Conservation (phyloP, 2,888 invertebrate species). For the Heteropelma amictum region DNA sequence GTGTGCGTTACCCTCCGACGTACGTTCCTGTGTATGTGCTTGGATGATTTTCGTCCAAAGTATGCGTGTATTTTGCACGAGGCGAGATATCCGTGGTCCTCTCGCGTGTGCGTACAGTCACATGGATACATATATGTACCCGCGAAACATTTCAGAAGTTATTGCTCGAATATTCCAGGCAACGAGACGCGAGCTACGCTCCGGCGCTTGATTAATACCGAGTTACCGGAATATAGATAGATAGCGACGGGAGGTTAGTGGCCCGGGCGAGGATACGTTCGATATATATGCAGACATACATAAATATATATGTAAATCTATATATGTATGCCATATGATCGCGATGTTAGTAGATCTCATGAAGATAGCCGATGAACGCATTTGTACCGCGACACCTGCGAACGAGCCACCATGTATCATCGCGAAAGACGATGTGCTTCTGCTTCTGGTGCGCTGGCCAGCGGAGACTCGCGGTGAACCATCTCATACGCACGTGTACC, state of each 20-base stretch:
- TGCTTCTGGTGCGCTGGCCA: constrained; percentile 31
- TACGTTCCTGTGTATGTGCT: no score
- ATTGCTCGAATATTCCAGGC: constrained; percentile 51
- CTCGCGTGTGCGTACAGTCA: not conserved
- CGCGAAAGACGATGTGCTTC: constrained; percentile 68
- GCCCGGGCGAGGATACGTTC: constrained; percentile 40
- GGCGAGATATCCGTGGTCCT: constrained; percentile 18
- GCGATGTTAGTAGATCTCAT: constrained; percentile 70
- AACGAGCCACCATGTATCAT: constrained; percentile 68
- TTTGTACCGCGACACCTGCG: constrained; percentile 75
- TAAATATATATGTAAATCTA: not conserved
- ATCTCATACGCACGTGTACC: constrained; percentile 16
- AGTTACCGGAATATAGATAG: constrained; percentile 55
- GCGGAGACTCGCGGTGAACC: constrained; percentile 32
- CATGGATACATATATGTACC: no score
- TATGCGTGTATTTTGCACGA: not conserved
- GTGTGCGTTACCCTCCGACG: not conserved
- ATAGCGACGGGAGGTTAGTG: constrained; percentile 56
- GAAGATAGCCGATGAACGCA: constrained; percentile 67
- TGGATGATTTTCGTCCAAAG: no score
- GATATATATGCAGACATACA: not conserved
- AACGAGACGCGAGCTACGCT: constrained; percentile 29
- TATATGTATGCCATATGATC: constrained; percentile 54
- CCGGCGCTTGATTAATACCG: constrained; percentile 53
- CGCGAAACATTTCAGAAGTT: constrained; percentile 43